These are phyloP conservation scores for Triplophysa bombifrons DNA, from an alignment of 2,797 vertebrate species.

Conservation along the genomic window DNA sequence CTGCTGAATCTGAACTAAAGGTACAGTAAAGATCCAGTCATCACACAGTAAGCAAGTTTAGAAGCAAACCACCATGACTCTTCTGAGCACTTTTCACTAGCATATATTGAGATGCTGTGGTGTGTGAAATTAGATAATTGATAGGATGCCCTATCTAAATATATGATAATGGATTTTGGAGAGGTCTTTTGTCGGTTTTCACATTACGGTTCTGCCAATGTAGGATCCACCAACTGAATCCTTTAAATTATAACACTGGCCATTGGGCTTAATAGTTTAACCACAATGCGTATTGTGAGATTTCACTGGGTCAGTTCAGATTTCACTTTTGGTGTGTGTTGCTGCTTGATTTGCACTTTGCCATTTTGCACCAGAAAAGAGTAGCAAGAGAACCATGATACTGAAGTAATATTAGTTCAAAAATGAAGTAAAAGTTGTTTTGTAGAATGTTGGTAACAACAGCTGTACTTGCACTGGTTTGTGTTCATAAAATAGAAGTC, in stretches of 20 bases:
- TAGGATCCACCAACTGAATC: not conserved
- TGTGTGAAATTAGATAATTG: slow-evolving; percentile 10
- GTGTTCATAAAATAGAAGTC: too few relatives aligned
- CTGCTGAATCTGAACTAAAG: slow-evolving; percentile 24
- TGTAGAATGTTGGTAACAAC: too few relatives aligned
- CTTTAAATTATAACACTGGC: not conserved
- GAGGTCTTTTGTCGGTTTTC: not conserved
- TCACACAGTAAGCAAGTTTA: slow-evolving; percentile 30
- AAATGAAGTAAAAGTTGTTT: too few relatives aligned
- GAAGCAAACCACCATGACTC: not conserved
- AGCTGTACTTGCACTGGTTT: too few relatives aligned
- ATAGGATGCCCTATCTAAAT: not conserved
- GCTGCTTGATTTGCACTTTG: not conserved
- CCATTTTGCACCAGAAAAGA: too few relatives aligned
- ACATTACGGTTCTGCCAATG: not conserved
- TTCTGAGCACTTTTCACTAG: not conserved
- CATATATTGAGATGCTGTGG: not conserved
- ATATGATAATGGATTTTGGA: not conserved
- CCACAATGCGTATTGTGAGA: not conserved
- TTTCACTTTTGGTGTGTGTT: slow-evolving; percentile 1
- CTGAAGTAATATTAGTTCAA: too few relatives aligned
- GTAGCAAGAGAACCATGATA: too few relatives aligned
- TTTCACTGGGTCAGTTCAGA: not conserved
- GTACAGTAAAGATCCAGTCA: slow-evolving; percentile 26
- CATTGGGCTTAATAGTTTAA: not conserved